These are phyloP conservation scores for Raillietiella orientalis DNA, from an alignment of 2,888 invertebrate species.

Conservation along the genomic window DNA sequence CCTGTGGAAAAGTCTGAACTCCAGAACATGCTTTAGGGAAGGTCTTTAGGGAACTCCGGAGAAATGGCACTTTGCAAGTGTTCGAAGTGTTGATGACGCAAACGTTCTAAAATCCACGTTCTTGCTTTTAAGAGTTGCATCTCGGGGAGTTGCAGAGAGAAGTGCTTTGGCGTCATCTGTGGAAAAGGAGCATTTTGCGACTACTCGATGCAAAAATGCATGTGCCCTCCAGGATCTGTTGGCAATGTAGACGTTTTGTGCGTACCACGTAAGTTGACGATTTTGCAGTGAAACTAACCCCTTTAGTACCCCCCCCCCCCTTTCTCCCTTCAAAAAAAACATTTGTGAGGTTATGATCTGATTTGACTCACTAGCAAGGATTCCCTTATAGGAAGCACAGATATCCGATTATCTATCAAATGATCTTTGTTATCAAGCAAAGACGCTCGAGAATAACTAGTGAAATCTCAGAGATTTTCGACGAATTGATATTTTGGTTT, in stretches of 20 bases:
- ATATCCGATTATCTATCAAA: no score
- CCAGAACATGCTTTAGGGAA: no score
- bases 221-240: conserved; percentile 53
- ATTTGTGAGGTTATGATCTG: background rate
- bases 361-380: no score
- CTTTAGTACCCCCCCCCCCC: background rate
- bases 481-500: conserved; percentile 6
- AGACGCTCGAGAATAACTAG: no score
- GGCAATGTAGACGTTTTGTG: conserved; percentile 65
- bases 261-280: conserved; percentile 44
- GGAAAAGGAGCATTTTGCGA: conserved; percentile 65
- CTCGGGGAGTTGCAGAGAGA: conserved; percentile 53
- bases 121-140: conserved; percentile 33
- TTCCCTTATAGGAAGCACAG: no score
- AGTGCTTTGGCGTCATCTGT: conserved; percentile 55
- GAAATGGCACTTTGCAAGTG: background rate
- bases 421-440: no score
- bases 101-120: background rate
- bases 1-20: no score
- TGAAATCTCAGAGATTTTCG: no score
- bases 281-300: background rate
- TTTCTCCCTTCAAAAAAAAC: no score
- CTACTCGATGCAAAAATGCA: conserved; percentile 39
- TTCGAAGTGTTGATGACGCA: background rate
- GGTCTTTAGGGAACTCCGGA: background rate